Evolutionary conservation across 1,140 invertebrate species (phyloP).

Genomic region (Asobara japonica): DNA sequence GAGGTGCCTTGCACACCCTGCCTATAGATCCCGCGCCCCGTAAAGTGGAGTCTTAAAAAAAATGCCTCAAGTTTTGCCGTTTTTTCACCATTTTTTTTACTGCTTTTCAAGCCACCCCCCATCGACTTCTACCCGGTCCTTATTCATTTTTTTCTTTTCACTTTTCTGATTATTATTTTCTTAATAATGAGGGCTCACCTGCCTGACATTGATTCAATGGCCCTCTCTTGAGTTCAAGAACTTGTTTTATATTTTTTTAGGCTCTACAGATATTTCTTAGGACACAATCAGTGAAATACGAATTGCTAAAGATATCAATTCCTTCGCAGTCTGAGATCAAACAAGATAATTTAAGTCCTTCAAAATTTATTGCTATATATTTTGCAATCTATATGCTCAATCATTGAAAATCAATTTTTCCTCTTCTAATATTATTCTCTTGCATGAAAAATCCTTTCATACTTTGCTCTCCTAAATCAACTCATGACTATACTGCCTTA

Average conservation of each 20-base stretch:
- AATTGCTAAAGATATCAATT: no score
- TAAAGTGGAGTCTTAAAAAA: background rate
- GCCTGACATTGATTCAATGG: background rate
- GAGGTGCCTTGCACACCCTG: conserved; percentile 39
- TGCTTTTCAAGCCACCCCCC: background rate
- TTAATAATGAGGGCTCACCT: conserved; percentile 8
- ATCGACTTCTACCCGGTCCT: background rate
- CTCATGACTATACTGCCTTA: no score
- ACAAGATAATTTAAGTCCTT: no score
- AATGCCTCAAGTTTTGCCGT: conserved; percentile 4
- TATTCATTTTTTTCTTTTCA: conserved; percentile 20
- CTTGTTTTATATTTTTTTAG: background rate
- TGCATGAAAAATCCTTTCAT: no score
- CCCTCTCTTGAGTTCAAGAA: background rate
- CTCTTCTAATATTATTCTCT: no score
- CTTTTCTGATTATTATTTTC: background rate
- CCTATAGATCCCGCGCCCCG: conserved; percentile 20
- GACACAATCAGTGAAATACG: background rate
- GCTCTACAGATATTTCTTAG: background rate
- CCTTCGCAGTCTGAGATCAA: no score
- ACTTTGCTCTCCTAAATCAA: no score
- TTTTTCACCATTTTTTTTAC: conserved; percentile 23
- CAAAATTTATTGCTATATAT: no score
- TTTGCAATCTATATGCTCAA: no score
- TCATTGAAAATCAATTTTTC: no score